These are phyloP conservation scores for Ahaetulla prasina DNA, from an alignment of 2,113 vertebrate species.

Conservation along the genomic window DNA sequence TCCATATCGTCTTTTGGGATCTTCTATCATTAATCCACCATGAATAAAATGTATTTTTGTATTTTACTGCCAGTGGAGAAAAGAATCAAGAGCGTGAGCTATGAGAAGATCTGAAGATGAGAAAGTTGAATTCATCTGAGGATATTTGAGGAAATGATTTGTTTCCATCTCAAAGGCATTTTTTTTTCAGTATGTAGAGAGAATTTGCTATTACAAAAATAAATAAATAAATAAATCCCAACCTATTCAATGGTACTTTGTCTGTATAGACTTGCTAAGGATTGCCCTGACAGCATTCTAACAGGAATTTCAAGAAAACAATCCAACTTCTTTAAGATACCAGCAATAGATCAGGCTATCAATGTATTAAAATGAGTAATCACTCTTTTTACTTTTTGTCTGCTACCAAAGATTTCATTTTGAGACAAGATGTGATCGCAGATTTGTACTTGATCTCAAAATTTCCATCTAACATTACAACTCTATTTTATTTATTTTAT, in stretches of 20 bases:
- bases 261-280: neutral
- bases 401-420: neutral
- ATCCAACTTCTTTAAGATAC: neutral
- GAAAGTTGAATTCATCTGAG: neutral
- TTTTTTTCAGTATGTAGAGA: neutral
- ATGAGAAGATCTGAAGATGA: neutral
- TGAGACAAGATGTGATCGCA: neutral
- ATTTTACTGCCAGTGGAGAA: neutral
- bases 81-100: neutral
- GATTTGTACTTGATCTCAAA: neutral
- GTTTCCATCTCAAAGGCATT: neutral
- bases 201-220: neutral
- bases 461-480: neutral
- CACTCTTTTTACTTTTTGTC: neutral
- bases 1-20: neutral
- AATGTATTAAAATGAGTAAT: neutral
- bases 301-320: neutral
- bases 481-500: no score
- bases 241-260: neutral
- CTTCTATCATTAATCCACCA: neutral
- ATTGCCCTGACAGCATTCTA: neutral
- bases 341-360: neutral
- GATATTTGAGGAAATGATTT: neutral
- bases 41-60: neutral
- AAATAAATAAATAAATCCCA: neutral